phyloP scores from a whole-genome alignment of 2,113 vertebrate species.

The Mungos mungo region DNA sequence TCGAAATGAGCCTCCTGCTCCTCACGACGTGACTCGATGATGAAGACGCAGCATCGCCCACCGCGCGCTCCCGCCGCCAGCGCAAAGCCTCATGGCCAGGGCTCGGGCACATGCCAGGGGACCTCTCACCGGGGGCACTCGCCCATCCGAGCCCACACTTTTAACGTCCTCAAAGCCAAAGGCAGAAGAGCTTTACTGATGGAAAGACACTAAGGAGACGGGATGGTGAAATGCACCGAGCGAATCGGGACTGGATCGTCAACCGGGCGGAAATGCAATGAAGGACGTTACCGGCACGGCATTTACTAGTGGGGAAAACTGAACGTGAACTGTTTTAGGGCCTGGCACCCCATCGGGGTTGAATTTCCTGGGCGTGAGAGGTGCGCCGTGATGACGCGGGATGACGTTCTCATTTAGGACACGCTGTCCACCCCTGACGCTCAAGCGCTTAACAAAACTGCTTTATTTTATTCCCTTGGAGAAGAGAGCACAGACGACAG shows the following conservation, averaged over 20 bases:
- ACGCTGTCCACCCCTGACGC: rapidly evolving
- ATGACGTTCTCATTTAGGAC: not conserved
- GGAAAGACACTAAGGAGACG: not conserved
- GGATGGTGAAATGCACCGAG: not conserved
- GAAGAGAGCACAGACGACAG: rapidly evolving
- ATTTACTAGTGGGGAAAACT: not conserved
- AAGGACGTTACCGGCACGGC: not conserved
- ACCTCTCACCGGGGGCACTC: not conserved
- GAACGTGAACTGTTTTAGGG: not conserved
- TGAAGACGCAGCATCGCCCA: rapidly evolving
- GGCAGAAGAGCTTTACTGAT: not conserved
- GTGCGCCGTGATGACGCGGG: not conserved
- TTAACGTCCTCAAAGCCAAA: not conserved
- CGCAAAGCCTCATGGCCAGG: rapidly evolving
- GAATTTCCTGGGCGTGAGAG: rapidly evolving
- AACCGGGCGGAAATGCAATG: not conserved
- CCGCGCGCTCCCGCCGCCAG: rapidly evolving
- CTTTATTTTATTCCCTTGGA: not conserved
- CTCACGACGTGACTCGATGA: not conserved
- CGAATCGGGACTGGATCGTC: not conserved
- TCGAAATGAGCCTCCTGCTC: not conserved
- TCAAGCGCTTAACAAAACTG: not conserved
- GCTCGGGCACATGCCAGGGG: too few species aligned
- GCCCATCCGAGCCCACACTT: not conserved
- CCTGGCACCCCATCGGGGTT: rapidly evolving